Evolutionary conservation across 2,888 invertebrate species (phyloP), one percentile per base, ranked within the genome.

Genomic region (Dolichopus griseipennis): DNA sequence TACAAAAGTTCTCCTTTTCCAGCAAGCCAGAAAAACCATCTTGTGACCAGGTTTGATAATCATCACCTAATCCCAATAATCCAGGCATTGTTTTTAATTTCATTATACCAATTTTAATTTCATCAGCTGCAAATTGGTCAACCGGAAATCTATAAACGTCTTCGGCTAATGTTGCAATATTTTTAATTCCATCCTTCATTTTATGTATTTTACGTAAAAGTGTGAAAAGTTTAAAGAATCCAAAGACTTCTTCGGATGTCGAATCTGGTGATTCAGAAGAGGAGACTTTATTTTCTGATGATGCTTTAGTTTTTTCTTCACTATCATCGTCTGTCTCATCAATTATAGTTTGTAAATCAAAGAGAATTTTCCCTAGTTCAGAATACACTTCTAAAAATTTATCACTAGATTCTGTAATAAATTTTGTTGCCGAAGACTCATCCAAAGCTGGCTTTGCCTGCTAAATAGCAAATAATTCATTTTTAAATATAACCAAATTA

Each of bases 101-200:
- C 21, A 10, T 10, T 8, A 61, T 61, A 21, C 61, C 61, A 9
- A 61, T n/a, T 66, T 33, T 34, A 20, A 68, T 7, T 12, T 66
- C 34, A 61, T 33, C 63, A 68, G 64, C 64, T 15, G 27, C 12
- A n/a, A 68, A 63, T 9, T 61, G 22, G 3, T 65, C 64, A 10
- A 41, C 15, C 41, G n/a, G 37, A 22, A n/a, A 67, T 88, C 85
- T 67, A 82, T 78, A 78, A 85, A 20, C 87, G 87, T 1, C 87
- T 88, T 9, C 88, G 76, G 22, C 81, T 78, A 75, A 5, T 22
- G 21, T 61, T 12, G 21, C 21, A 9, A 61, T 9, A 61, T 61
- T 21, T 61, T 61, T 12, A 7, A 21, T 12, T 20, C 10, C 3
- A 10, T 3, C 10, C 9, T 21, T 61, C 21, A 61, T 1, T 21